Conservation (phyloP, 2,113 vertebrate species). For the Petaurus breviceps region DNA sequence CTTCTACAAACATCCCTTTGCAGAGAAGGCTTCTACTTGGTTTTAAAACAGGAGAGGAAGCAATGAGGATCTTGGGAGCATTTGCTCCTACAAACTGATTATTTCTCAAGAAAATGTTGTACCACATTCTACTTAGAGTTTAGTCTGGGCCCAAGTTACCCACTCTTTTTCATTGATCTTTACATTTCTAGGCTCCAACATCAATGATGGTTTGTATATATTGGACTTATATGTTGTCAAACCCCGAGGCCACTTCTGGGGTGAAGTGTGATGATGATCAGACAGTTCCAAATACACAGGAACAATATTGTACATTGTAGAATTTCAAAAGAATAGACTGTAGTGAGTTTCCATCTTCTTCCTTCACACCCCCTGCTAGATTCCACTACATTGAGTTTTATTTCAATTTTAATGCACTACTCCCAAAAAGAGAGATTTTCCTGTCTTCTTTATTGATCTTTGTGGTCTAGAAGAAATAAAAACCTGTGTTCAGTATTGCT, state of each 20-base stretch:
- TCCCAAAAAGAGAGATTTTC: slow-evolving; percentile 49
- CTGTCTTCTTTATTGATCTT: slow-evolving; percentile 67
- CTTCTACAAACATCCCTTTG: slow-evolving; percentile 11
- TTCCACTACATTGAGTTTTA: slow-evolving; percentile 48
- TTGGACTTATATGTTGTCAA: slow-evolving; percentile 57
- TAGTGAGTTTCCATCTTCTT: slow-evolving; percentile 24
- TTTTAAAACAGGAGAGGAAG: neutral
- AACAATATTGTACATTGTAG: slow-evolving; percentile 30
- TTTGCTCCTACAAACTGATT: slow-evolving; percentile 6
- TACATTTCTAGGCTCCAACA: slow-evolving; percentile 26
- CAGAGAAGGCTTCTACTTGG: neutral
- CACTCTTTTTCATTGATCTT: slow-evolving; percentile 26
- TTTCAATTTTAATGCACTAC: slow-evolving; percentile 62
- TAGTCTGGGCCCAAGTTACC: slow-evolving; percentile 3
- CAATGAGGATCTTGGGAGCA: neutral
- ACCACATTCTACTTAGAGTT: slow-evolving; percentile 32
- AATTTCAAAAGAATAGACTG: slow-evolving; percentile 64
- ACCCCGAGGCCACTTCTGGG: slow-evolving; percentile 21
- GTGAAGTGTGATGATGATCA: slow-evolving; percentile 13
- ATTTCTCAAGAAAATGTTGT: neutral
- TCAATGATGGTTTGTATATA: slow-evolving; percentile 31
- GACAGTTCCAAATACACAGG: slow-evolving; percentile 36
- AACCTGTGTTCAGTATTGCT: slow-evolving; percentile 21
- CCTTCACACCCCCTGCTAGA: slow-evolving; percentile 36
- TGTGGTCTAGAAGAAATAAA: slow-evolving; percentile 57